Conservation (phyloP, 2,888 invertebrate species). For the Pollenia griseotomentosa region DNA sequence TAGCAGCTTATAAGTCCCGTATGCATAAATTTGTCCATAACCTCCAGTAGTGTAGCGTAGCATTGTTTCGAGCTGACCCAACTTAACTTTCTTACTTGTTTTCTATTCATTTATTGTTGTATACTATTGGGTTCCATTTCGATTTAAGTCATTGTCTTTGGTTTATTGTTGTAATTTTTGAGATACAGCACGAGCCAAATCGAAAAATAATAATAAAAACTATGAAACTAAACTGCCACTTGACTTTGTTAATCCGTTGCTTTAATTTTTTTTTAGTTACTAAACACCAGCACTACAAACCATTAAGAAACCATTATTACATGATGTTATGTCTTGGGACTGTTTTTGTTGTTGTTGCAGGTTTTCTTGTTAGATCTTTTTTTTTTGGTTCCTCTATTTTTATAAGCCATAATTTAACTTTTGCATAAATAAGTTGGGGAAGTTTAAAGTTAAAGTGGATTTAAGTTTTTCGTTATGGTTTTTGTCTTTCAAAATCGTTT, state of each 20-base stretch:
- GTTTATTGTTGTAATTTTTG: slow-evolving; percentile 36
- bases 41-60: too few relatives aligned
- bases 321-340: slow-evolving; percentile 66
- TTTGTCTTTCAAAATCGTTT: slow-evolving; percentile 21
- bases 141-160: slow-evolving; percentile 35
- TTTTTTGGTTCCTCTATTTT: slow-evolving; percentile 11
- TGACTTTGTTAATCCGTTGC: slow-evolving; percentile 62
- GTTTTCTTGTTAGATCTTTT: slow-evolving; percentile 58
- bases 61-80: not conserved
- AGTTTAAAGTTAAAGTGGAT: slow-evolving; percentile 27
- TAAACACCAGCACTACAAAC: slow-evolving; percentile 15
- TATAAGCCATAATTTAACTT: slow-evolving; percentile 54
- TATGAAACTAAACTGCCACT: slow-evolving; percentile 62
- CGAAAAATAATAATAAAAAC: slow-evolving; percentile 18
- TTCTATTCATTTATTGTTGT: slow-evolving; percentile 39
- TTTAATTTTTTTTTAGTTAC: slow-evolving; percentile 44
- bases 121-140: slow-evolving; percentile 19
- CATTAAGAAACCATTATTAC: slow-evolving; percentile 71
- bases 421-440: slow-evolving; percentile 36
- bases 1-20: too few relatives aligned
- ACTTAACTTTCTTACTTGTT: not conserved
- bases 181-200: slow-evolving; percentile 70
- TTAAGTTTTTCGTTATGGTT: slow-evolving; percentile 6
- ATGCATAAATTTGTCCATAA: too few relatives aligned
- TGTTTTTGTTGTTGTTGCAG: slow-evolving; percentile 2